These are phyloP conservation scores for Corythaixoides concolor DNA, from an alignment of 2,113 vertebrate species.

Conservation along the genomic window DNA sequence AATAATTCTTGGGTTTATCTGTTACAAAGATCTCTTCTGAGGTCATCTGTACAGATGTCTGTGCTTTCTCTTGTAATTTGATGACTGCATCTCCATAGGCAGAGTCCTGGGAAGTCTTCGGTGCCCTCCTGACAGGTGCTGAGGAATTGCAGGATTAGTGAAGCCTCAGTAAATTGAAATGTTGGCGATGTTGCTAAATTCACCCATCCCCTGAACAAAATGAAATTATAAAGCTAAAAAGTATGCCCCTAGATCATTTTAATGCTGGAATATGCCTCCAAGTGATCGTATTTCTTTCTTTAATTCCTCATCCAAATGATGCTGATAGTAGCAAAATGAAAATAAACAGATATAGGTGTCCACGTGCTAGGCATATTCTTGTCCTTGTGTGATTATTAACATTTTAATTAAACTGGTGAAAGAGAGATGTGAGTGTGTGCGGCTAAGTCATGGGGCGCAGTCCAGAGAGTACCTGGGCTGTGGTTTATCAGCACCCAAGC, in stretches of 20 bases:
- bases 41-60: constrained; percentile 46
- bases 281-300: neutral
- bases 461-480: neutral
- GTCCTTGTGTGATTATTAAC: neutral
- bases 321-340: neutral
- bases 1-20: constrained; percentile 56
- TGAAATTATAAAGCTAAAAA: neutral
- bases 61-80: constrained; percentile 36
- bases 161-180: constrained; percentile 7
- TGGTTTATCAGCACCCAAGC: neutral
- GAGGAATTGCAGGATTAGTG: constrained; percentile 26
- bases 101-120: neutral
- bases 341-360: neutral
- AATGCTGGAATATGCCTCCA: neutral
- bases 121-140: constrained; percentile 46
- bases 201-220: neutral
- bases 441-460: neutral
- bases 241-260: neutral
- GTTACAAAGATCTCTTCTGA: constrained; percentile 40
- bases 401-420: neutral
- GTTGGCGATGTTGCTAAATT: neutral
- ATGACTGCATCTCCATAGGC: constrained; percentile 20
- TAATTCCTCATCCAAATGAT: neutral
- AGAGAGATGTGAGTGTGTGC: neutral
- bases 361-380: neutral